Percentiles rank a stretch among this genome's conserved stretches.
phyloP scores from a whole-genome alignment of 1,140 invertebrate genomes.

The Eriosoma lanigerum region DNA sequence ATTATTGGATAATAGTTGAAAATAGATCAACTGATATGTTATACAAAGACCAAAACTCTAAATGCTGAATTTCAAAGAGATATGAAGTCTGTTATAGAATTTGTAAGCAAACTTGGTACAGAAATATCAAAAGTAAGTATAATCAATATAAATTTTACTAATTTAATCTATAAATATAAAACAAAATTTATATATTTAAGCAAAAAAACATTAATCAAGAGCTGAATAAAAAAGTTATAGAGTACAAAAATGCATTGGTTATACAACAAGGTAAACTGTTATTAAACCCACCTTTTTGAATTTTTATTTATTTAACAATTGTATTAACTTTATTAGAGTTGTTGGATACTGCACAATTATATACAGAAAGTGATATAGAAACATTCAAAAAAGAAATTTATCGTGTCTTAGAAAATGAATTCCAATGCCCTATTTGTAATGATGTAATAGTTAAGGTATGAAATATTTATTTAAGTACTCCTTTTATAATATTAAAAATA shows the following conservation, averaged over 20 bases:
- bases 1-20: no score
- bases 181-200: background rate
- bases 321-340: background rate
- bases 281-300: background rate
- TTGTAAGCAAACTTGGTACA: no score
- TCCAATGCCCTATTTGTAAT: slow-evolving; percentile 39
- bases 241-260: background rate
- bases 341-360: background rate
- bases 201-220: background rate
- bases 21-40: no score
- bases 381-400: background rate
- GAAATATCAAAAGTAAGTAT: no score
- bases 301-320: background rate
- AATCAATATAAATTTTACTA: no score
- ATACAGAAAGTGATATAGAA: background rate
- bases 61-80: no score
- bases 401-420: slow-evolving; percentile 31
- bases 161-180: no score
- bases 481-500: background rate
- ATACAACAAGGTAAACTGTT: background rate
- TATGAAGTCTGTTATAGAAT: no score
- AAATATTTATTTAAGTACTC: background rate
- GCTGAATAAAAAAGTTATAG: background rate
- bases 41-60: no score
- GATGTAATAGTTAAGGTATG: slow-evolving; percentile 11